These are phyloP conservation scores for Disparrhopalites patrizii DNA, from an alignment of 2,888 invertebrate species.

Conservation along the genomic window DNA sequence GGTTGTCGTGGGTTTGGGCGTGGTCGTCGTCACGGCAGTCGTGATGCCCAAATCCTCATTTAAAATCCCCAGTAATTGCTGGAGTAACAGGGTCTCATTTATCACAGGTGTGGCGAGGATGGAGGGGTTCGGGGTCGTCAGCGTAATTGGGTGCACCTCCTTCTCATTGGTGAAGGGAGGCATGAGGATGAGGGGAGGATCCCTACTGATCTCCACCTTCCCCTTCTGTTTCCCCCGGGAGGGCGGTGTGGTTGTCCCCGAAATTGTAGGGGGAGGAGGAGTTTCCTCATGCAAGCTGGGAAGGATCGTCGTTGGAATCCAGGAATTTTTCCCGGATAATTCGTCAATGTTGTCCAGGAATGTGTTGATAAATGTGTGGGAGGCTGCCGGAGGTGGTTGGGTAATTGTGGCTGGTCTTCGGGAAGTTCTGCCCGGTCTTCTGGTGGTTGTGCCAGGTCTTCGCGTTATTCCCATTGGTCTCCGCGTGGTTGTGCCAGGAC, in stretches of 20 bases:
- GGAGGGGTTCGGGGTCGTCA: not conserved
- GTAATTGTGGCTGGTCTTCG: too few relatives aligned
- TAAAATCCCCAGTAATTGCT: constrained; percentile 18
- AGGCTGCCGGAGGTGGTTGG: too few relatives aligned
- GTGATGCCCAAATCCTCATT: not conserved
- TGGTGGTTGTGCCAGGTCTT: too few relatives aligned
- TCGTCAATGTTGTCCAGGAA: constrained; percentile 20
- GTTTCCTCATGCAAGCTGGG: not conserved
- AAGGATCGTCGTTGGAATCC: constrained; percentile 2
- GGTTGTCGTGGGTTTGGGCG: constrained; percentile 1
- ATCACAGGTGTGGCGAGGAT: not conserved
- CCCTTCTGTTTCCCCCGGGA: too few relatives aligned
- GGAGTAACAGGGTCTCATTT: constrained; percentile 18
- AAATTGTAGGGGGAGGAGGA: not conserved
- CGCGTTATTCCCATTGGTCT: too few relatives aligned
- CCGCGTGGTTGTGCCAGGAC: too few relatives aligned
- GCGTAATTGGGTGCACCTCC: not conserved
- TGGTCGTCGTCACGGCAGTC: not conserved
- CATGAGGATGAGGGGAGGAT: constrained; percentile 23
- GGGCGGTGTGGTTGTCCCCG: too few relatives aligned
- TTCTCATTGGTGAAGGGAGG: constrained; percentile 21
- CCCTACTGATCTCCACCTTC: constrained; percentile 12
- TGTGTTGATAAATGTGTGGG: too few relatives aligned
- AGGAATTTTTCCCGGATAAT: not conserved
- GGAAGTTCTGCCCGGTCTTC: too few relatives aligned